Percentiles rank a stretch among this genome's conserved stretches.
These are phyloP conservation scores for Melanotaenia boesemani DNA, from an alignment of 2,797 vertebrate genomes.

Conservation along the genomic window DNA sequence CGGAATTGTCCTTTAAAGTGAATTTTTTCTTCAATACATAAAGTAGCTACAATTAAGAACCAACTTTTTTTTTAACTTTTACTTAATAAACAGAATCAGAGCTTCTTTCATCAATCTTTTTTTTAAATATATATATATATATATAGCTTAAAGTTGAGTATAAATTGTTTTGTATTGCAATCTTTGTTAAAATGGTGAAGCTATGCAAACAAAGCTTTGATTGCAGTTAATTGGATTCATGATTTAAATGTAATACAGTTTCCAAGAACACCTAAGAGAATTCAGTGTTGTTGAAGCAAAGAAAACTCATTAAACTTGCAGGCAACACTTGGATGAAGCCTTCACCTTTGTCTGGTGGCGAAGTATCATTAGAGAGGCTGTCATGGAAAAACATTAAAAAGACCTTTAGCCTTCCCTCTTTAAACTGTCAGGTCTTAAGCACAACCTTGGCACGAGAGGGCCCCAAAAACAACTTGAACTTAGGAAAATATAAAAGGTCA, in stretches of 20 bases:
- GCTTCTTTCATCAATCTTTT: too few species aligned
- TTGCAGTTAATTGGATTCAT: constrained; percentile 3
- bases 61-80: not conserved
- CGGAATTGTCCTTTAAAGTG: too few species aligned
- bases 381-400: constrained; percentile 33
- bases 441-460: constrained; percentile 15
- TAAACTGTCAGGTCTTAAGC: constrained; percentile 31
- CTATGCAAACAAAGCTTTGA: constrained; percentile 10
- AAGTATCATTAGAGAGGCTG: constrained; percentile 33
- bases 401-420: constrained; percentile 16
- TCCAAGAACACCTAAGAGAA: constrained; percentile 51
- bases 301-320: constrained; percentile 40
- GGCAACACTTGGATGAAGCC: constrained; percentile 33
- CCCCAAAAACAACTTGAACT: constrained; percentile 3
- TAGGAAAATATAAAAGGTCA: constrained; percentile 23
- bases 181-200: constrained; percentile 11
- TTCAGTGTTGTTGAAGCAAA: constrained; percentile 23
- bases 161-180: not conserved
- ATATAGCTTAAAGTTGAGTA: not conserved
- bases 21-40: too few species aligned
- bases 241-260: constrained; percentile 23
- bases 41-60: not conserved
- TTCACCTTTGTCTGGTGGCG: constrained; percentile 20
- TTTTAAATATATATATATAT: too few species aligned
- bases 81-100: not conserved